Evolutionary conservation across 2,888 invertebrate species (phyloP), one percentile per base, ranked within the genome.

Genomic region (Sarcophaga carnaria): DNA sequence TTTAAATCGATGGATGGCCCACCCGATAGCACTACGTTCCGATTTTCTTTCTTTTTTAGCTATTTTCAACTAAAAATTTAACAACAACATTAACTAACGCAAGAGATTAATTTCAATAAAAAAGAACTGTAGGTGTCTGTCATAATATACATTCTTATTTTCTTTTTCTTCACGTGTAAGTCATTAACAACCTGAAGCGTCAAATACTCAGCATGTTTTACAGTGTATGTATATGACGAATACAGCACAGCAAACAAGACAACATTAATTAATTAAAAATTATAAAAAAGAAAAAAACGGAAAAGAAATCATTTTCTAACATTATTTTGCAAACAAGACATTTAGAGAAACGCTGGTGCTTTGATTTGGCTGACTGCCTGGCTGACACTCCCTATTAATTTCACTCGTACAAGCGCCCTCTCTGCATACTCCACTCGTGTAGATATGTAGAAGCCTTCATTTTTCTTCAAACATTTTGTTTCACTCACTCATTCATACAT

Each of bases 351-450:
- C 3, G 54, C 54, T 54, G 54, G 12, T 54, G 12, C 45, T 75
- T 77, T 82, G 76, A 77, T 78, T 72, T 72, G 8, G 77, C 54
- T 37, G 37, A 37, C 37, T 37, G 20, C 11, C 37, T 82, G n/a
- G 12, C 20, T 25, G 72, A 49, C 83, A 78, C 83, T 78, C 83
- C 83, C 54, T 74, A 37, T 49, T 49, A 77, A 71, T 77, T 77
- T 72, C 77, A 60, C 27, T 66, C 10, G 22, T 25, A 27, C 14
- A 64, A 77, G 77, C 71, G 77, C 47, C 71, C 12, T 71, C 49
- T 67, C 25, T 22, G 54, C 49, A 63, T 71, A 60, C 66, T 59
- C 17, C 17, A 54, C 12, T 14, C 14, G 17, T 14, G 5, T 17
- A 54, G 54, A 54, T 14, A 5, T 14, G 17, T 17, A 54, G 54